Base-by-base conservation (phyloP, 2,797 vertebrate species). In the Lerista edwardsae region DNA sequence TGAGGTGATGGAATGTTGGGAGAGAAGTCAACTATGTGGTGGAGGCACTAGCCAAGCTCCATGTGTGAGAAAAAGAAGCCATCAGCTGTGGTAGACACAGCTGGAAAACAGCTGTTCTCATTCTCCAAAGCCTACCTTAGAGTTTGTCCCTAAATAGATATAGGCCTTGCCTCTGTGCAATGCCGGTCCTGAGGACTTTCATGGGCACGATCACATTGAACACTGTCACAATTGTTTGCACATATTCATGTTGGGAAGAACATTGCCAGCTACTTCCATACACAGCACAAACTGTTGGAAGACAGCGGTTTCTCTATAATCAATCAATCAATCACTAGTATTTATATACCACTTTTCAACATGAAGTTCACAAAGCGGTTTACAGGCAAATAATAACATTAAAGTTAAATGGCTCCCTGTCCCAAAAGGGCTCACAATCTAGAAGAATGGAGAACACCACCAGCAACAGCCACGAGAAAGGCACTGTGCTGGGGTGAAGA, bases 71-170 rank as follows among this genome's bases (percentile, higher is more conserved):
- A 41, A 82, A 75, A 80, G 27, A 86, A 71, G 41, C 75, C 19
- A 71, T 76, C 84, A 86, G 55, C 79, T 81, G 55, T 82, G 79
- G 84, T 81, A 71, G 84, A 73, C 62, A 65, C 84, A 81, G 73
- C 84, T 86, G 84, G 21, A 77, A 51, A 62, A 62, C 84, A 86
- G 73, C 84, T 86, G 84, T 82, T 86, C 65, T 86, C 6, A 27
- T 76, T 86, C 67, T 79, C 17, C n/a, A 55, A 72, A 64, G 14
- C 17, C 39, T 81, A 39, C n/a, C 4, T 23, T 76, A 9, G 41
- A 86, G 82, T 47, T 51, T 39, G n/a, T 51, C 57, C 36, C 65
- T 55, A 68, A 71, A 47, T 74, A 55, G 57, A 75, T 4, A 36
- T 29, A 25, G 44, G 34, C 34, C 34, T 74, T 14, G 29, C 34